Conservation (phyloP, 2,113 vertebrate genomes). For the Romanogobio albipinnatus region DNA sequence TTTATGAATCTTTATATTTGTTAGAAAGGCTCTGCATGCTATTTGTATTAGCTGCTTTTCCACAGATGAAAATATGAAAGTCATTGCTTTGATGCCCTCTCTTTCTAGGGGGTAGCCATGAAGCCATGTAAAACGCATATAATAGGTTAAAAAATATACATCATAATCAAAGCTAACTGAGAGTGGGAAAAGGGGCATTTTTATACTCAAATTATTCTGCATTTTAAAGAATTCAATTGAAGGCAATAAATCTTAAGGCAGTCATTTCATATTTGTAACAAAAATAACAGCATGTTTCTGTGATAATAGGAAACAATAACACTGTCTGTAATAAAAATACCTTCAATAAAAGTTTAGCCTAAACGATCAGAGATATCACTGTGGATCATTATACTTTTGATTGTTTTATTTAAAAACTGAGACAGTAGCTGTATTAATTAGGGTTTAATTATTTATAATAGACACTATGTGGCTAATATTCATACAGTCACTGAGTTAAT, state of each 20-base stretch:
- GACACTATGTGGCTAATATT: background rate
- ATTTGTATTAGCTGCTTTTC: slow-evolving; percentile 22
- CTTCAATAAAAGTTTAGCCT: slow-evolving; percentile 3
- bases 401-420: slow-evolving; percentile 11
- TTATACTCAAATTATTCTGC: slow-evolving; percentile 60
- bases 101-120: slow-evolving; percentile 40
- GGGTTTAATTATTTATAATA: background rate
- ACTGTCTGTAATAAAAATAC: slow-evolving; percentile 16
- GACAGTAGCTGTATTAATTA: background rate
- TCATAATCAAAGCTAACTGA: slow-evolving; percentile 60
- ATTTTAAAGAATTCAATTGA: slow-evolving; percentile 38
- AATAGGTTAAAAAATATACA: slow-evolving; percentile 64
- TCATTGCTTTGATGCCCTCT: slow-evolving; percentile 48
- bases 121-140: slow-evolving; percentile 59
- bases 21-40: background rate
- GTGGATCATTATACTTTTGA: background rate
- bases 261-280: slow-evolving; percentile 50
- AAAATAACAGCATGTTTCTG: slow-evolving; percentile 25
- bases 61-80: slow-evolving; percentile 23
- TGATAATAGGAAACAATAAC: slow-evolving; percentile 19
- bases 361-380: background rate
- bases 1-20: background rate
- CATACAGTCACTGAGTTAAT: background rate
- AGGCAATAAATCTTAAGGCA: slow-evolving; percentile 43
- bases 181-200: slow-evolving; percentile 56